Percentiles rank a stretch among this genome's conserved stretches.
These are phyloP conservation scores for Hipparchia semele DNA, from an alignment of 2,888 invertebrate species.

Conservation along the genomic window DNA sequence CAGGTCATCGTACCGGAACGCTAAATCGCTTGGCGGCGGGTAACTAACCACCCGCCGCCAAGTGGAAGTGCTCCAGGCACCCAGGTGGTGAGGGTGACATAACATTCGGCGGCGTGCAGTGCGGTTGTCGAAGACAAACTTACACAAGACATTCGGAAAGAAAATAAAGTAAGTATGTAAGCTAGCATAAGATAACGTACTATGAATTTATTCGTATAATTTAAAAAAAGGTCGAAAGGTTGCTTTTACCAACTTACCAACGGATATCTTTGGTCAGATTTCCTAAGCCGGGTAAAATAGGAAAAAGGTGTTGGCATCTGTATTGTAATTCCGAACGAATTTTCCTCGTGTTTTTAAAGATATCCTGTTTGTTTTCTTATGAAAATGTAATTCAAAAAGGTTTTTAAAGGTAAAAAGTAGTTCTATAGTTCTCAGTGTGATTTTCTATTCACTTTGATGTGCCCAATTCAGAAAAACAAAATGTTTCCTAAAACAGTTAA, in stretches of 20 bases:
- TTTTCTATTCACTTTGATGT: background rate
- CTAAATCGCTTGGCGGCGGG: too few relatives aligned
- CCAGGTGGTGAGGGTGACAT: too few relatives aligned
- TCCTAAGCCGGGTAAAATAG: slow-evolving; percentile 24
- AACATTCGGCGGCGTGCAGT: too few relatives aligned
- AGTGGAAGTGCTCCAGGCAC: too few relatives aligned
- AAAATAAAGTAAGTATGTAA: too few relatives aligned
- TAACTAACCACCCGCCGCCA: too few relatives aligned
- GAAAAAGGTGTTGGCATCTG: slow-evolving; percentile 24
- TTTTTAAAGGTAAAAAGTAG: background rate
- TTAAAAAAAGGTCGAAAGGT: slow-evolving; percentile 21
- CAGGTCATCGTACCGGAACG: too few relatives aligned
- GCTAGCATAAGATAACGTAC: slow-evolving; percentile 11
- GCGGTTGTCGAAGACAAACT: too few relatives aligned
- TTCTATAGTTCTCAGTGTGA: background rate
- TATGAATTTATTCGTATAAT: slow-evolving; percentile 21
- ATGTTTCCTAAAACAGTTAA: too few relatives aligned
- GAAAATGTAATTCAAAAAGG: slow-evolving; percentile 7
- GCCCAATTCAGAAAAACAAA: too few relatives aligned
- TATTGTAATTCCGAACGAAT: slow-evolving; percentile 19
- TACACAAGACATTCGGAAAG: too few relatives aligned
- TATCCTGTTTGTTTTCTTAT: slow-evolving; percentile 11
- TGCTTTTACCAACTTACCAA: slow-evolving; percentile 20
- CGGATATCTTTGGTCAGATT: slow-evolving; percentile 21
- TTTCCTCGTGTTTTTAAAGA: slow-evolving; percentile 11